Evolutionary conservation across 2,888 invertebrate genomes (phyloP).

Genomic region (Morpho deidamia): DNA sequence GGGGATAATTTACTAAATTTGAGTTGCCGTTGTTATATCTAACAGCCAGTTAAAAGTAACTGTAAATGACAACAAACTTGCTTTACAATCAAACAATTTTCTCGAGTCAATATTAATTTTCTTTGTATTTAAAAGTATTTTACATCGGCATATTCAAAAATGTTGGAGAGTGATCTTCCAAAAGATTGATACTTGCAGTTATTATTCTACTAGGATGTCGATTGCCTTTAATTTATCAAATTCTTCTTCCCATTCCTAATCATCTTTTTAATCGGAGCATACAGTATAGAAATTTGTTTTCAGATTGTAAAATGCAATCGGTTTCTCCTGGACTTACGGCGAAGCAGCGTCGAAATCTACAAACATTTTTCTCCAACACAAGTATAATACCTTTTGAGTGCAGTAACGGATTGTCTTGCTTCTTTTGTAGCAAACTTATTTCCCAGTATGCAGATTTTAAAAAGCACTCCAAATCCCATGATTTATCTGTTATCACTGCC

Average conservation of each 20-base stretch:
- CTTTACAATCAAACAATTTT: no score
- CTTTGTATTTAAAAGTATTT: no score
- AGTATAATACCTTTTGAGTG: slow-evolving; percentile 36
- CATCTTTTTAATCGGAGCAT: slow-evolving; percentile 9
- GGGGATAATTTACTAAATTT: no score
- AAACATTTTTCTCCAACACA: slow-evolving; percentile 32
- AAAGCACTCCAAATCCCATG: slow-evolving; percentile 34
- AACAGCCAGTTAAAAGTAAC: no score
- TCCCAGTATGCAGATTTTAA: slow-evolving; percentile 26
- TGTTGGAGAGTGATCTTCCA: no score
- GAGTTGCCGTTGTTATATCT: no score
- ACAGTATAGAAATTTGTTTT: slow-evolving; percentile 35
- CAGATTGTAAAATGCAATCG: slow-evolving; percentile 34
- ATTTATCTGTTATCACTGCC: slow-evolving; percentile 16
- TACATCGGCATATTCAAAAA: no score
- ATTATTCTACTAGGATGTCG: no score
- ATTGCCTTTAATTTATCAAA: no score
- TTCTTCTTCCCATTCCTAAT: background rate
- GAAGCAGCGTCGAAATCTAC: slow-evolving; percentile 32
- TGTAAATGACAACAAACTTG: no score
- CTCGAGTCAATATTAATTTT: no score
- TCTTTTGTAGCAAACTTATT: slow-evolving; percentile 29
- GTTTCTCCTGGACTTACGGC: slow-evolving; percentile 26
- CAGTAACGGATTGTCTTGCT: slow-evolving; percentile 29
- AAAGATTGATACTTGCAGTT: no score